Evolutionary conservation across 2,113 vertebrate species (phyloP).

Genomic region (Podarcis cretensis): DNA sequence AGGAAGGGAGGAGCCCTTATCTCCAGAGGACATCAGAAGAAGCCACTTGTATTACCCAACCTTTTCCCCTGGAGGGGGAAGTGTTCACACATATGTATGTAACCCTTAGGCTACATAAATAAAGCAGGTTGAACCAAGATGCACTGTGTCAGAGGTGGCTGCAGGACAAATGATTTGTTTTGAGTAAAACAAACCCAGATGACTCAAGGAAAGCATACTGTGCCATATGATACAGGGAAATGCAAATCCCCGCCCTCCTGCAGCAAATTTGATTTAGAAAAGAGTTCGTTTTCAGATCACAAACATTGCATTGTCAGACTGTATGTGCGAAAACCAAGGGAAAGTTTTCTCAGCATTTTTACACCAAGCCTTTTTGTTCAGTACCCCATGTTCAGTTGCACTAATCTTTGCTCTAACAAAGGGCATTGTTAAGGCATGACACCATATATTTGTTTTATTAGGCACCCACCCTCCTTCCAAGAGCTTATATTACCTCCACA

Average conservation of each 20-base stretch:
- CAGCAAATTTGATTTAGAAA: not conserved
- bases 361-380: not conserved
- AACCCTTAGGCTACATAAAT: not conserved
- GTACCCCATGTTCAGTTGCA: not conserved
- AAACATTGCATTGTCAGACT: not conserved
- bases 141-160: not conserved
- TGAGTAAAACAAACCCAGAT: not conserved
- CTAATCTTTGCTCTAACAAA: not conserved
- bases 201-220: not conserved
- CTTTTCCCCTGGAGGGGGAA: not conserved
- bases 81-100: too few relatives aligned
- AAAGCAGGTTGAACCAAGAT: not conserved
- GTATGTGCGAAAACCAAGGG: not conserved
- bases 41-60: not conserved
- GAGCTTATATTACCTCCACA: not conserved
- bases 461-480: not conserved
- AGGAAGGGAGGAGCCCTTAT: not conserved
- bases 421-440: not conserved
- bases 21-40: not conserved
- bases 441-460: not conserved
- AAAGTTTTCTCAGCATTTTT: not conserved
- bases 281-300: not conserved
- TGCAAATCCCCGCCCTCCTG: not conserved
- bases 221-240: not conserved
- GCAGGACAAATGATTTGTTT: not conserved